phyloP scores from a whole-genome alignment of 2,797 vertebrate genomes.

The Enoplosus armatus region DNA sequence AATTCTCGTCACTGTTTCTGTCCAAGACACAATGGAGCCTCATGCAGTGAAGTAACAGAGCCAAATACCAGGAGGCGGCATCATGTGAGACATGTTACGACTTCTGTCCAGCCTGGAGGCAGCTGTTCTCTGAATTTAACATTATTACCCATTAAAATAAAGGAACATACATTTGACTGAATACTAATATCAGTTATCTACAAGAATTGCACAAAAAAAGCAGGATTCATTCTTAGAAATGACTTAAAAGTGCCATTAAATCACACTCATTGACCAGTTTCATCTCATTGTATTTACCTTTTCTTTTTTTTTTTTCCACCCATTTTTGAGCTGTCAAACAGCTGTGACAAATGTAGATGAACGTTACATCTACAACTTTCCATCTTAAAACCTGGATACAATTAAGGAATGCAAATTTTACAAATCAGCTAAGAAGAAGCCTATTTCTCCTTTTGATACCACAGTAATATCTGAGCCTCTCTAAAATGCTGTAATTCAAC shows the following conservation, averaged over 20 bases:
- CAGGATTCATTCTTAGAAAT: background rate
- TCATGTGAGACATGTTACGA: constrained; percentile 44
- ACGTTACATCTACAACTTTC: background rate
- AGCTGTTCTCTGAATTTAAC: constrained; percentile 13
- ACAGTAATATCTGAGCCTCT: background rate
- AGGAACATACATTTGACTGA: background rate
- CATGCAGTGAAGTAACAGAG: background rate
- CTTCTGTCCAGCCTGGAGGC: constrained; percentile 18
- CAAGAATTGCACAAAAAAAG: too few relatives aligned
- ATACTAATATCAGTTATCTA: background rate
- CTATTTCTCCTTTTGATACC: background rate
- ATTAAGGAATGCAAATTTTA: background rate
- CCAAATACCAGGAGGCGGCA: constrained; percentile 35
- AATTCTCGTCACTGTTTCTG: background rate
- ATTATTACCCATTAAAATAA: background rate
- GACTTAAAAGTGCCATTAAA: background rate
- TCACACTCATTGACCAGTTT: background rate
- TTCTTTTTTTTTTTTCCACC: too few relatives aligned
- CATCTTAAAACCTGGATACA: background rate
- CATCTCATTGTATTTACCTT: background rate
- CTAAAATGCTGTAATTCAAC: background rate
- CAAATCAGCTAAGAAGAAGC: background rate
- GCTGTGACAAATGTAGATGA: background rate
- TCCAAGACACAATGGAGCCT: background rate
- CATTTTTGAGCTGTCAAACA: background rate